Conservation (phyloP, 2,797 vertebrate species). For the Botia almorhae region DNA sequence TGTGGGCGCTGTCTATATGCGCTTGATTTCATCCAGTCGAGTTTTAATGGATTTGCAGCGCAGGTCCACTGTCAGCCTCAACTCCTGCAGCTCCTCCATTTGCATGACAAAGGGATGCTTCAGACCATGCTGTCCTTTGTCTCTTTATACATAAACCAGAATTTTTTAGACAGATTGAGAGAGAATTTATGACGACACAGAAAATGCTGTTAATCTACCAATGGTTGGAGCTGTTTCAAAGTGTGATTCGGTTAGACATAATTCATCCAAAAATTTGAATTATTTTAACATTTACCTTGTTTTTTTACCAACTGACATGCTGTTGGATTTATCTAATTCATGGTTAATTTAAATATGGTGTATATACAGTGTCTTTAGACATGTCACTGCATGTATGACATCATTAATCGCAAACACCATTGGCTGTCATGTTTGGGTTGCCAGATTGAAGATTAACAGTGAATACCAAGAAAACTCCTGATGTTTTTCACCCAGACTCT, state of each 20-base stretch:
- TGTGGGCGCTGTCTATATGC: constrained; percentile 8
- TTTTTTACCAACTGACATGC: neutral
- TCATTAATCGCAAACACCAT: neutral
- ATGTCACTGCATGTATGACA: neutral
- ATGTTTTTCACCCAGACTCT: neutral
- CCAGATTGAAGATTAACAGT: neutral
- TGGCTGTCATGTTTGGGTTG: no score
- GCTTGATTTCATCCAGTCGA: constrained; percentile 15
- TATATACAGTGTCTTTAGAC: neutral
- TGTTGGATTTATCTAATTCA: neutral
- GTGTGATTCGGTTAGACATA: neutral
- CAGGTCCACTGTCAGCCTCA: constrained; percentile 13
- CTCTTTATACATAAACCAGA: constrained; percentile 7
- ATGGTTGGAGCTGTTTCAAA: neutral
- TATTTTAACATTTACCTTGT: neutral
- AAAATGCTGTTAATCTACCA: neutral
- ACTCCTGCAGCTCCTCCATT: constrained; percentile 28
- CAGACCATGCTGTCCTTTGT: constrained; percentile 7
- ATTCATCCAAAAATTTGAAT: no score
- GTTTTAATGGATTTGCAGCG: constrained; percentile 43
- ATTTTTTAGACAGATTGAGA: constrained; percentile 25
- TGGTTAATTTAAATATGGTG: neutral
- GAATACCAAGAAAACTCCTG: neutral
- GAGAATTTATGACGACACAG: neutral
- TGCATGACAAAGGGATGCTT: constrained; percentile 36